Percentiles rank a stretch among this genome's conserved stretches.
These are phyloP conservation scores for Panulirus ornatus DNA, from an alignment of 1,140 invertebrate genomes.

Conservation along the genomic window DNA sequence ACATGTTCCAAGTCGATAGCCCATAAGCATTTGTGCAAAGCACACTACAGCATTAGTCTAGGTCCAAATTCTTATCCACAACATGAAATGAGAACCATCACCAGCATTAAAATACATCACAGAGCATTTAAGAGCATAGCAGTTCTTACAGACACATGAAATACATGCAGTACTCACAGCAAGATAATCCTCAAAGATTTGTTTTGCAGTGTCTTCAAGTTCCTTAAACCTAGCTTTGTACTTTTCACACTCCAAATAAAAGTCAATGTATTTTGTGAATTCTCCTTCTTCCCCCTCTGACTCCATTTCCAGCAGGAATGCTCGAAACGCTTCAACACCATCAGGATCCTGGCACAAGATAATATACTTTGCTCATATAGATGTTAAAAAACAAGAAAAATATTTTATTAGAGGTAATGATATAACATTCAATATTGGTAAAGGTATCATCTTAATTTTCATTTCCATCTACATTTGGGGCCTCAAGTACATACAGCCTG, in stretches of 20 bases:
- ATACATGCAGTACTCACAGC: conserved; percentile 19
- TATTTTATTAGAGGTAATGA: neutral
- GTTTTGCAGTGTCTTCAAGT: conserved; percentile 35
- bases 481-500: neutral
- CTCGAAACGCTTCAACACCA: conserved; percentile 29
- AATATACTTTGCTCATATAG: neutral
- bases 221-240: conserved; percentile 33
- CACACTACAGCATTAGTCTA: too few species aligned
- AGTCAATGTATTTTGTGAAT: conserved; percentile 44
- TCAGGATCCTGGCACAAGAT: conserved; percentile 29
- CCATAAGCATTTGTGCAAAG: too few species aligned
- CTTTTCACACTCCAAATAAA: conserved; percentile 28
- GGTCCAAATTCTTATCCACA: too few species aligned
- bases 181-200: conserved; percentile 29
- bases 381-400: neutral
- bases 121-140: too few species aligned
- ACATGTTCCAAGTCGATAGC: too few species aligned
- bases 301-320: conserved; percentile 21
- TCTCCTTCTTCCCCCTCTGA: conserved; percentile 20
- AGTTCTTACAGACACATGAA: too few species aligned
- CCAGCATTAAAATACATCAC: too few species aligned
- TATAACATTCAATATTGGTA: neutral
- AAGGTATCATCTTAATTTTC: neutral
- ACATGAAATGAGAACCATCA: too few species aligned
- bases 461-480: neutral